phyloP scores from a whole-genome alignment of 2,888 invertebrate genomes.

The Tetranychus piercei region DNA sequence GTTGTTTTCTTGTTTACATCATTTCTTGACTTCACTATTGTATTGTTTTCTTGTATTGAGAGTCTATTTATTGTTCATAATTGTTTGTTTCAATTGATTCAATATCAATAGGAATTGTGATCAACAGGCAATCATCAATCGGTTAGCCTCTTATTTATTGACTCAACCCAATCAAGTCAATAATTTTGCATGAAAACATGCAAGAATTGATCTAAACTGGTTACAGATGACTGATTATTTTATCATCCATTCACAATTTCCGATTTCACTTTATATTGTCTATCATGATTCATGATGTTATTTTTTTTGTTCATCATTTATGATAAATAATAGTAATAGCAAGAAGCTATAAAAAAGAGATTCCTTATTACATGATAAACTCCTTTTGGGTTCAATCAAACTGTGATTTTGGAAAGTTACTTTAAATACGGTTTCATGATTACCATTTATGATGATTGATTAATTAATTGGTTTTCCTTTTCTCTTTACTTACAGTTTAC shows the following conservation, averaged over 20 bases:
- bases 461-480: not conserved
- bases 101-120: too few species aligned
- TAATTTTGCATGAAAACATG: too few species aligned
- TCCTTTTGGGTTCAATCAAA: not conserved
- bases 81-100: too few species aligned
- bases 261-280: not conserved
- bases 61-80: too few species aligned
- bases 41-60: too few species aligned
- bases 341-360: too few species aligned
- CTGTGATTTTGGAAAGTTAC: not conserved
- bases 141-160: not conserved
- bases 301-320: not conserved
- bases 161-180: too few species aligned
- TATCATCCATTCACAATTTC: not conserved
- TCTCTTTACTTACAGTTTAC: constrained; percentile 41
- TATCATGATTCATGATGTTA: not conserved
- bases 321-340: too few species aligned
- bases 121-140: too few species aligned
- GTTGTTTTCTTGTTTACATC: too few species aligned
- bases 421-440: not conserved
- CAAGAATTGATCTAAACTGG: not conserved
- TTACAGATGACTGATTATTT: not conserved
- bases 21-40: too few species aligned
- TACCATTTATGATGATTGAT: not conserved
- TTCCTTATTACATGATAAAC: not conserved